Base-by-base conservation (phyloP, 1,140 invertebrate species). In the Trachymyrmex cornetzi region DNA sequence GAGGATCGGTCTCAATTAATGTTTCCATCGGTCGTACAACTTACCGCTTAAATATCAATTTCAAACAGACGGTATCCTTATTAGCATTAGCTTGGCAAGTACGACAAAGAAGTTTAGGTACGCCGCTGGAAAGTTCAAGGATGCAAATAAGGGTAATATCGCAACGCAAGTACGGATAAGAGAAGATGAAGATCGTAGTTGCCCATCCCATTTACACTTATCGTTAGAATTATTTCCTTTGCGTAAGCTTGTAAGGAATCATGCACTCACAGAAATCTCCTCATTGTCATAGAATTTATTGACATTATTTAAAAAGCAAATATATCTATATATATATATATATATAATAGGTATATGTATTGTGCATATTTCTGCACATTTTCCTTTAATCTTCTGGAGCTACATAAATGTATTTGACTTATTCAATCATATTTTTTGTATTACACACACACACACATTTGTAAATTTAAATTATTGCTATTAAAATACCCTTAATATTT, bases 11-110 rank as follows among this genome's bases (percentile, higher is more conserved):
- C 61, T 59, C 74, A 48, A 79, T 74, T 88, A 66, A 67, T 80
- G 69, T 88, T 87, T 55, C 59, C 90, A 87, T 91, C 59, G 89
- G 85, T 90, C 77, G 84, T 86, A 89, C 77, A 91, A 89, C 87
- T 91, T 91, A 67, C 69, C 79, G 87, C 79, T 91, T 91, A 91
- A 91, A 91, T 91, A 87, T 91, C 90, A 91, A 91, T 91, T 91
- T 89, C 74, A 87, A 89, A 89, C 89, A 91, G 84, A 75, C 89
- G 85, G 79, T 80, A 85, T 79, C 84, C 89, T 91, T 84, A 91
- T 91, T 91, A 91, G 90, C 89, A 91, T 91, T 77, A 89, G 61
- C 84, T 77, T 16, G 64, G 81, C 75, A 80, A 79, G 89, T 77
- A 89, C 57, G 55, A 74, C 63, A 90, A 91, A 90, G 87, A 91